Conservation (phyloP, 2,113 vertebrate genomes). For the Colistium nudipinnis region DNA sequence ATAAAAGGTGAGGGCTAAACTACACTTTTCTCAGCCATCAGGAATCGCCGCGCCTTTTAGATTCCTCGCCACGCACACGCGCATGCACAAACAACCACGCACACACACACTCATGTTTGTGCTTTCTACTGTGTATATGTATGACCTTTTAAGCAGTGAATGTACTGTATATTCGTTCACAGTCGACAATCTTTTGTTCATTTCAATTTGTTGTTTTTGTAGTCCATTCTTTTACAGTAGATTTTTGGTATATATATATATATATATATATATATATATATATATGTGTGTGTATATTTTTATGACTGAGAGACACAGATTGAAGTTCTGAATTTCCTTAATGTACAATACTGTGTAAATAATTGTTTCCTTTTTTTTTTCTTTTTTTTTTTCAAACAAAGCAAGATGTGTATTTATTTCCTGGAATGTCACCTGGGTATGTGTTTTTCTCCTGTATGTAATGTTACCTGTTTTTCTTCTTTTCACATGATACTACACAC, state of each 20-base stretch:
- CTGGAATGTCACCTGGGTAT: conserved; percentile 59
- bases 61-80: conserved; percentile 13
- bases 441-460: conserved; percentile 52
- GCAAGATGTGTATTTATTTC: conserved; percentile 83
- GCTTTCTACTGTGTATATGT: conserved; percentile 82
- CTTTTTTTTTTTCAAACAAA: conserved; percentile 71
- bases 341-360: conserved; percentile 81
- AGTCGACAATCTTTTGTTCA: conserved; percentile 69
- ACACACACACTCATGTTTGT: conserved; percentile 67
- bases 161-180: conserved; percentile 74
- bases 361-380: no score
- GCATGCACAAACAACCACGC: background rate
- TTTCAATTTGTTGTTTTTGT: conserved; percentile 63
- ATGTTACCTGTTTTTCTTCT: conserved; percentile 52
- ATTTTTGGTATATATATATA: conserved; percentile 46
- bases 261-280: conserved; percentile 53
- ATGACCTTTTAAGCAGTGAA: conserved; percentile 75
- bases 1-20: background rate
- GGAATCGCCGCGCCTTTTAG: conserved; percentile 24
- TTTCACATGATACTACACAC: conserved; percentile 36
- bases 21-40: conserved; percentile 4
- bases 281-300: conserved; percentile 52
- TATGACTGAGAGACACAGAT: conserved; percentile 54
- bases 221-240: conserved; percentile 68
- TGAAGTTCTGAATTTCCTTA: conserved; percentile 60